phyloP scores from a whole-genome alignment of 2,888 invertebrate species.

The Schizotus pectinicornis region DNA sequence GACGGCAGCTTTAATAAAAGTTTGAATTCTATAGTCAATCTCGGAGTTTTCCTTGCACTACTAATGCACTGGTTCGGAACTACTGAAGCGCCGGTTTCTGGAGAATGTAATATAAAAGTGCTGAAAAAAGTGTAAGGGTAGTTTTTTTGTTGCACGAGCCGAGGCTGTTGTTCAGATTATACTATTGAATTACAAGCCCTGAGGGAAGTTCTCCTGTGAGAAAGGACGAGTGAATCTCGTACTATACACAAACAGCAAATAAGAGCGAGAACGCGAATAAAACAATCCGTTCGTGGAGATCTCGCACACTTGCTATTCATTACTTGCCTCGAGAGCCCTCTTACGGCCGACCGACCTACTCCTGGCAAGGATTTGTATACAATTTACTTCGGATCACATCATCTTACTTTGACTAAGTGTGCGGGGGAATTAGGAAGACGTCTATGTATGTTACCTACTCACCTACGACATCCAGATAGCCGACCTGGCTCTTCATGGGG shows the following conservation, averaged over 20 bases:
- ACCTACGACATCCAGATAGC: slow-evolving; percentile 73
- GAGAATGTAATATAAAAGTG: slow-evolving; percentile 10
- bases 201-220: slow-evolving; percentile 39
- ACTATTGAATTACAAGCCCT: slow-evolving; percentile 46
- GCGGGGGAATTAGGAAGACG: slow-evolving; percentile 33
- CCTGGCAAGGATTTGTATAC: slow-evolving; percentile 46
- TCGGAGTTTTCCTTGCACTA: too few relatives aligned
- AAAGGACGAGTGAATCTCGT: slow-evolving; percentile 36
- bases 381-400: slow-evolving; percentile 43
- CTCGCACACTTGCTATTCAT: slow-evolving; percentile 41
- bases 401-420: slow-evolving; percentile 38
- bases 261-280: slow-evolving; percentile 40
- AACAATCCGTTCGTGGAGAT: slow-evolving; percentile 43
- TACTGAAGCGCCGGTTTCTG: too few relatives aligned
- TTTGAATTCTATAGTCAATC: too few relatives aligned
- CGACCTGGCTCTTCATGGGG: slow-evolving; percentile 76
- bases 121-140: slow-evolving; percentile 13
- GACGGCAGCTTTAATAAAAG: too few relatives aligned
- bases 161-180: slow-evolving; percentile 42
- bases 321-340: slow-evolving; percentile 48
- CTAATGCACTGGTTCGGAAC: too few relatives aligned
- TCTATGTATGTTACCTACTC: slow-evolving; percentile 48
- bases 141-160: slow-evolving; percentile 19
- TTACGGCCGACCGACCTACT: slow-evolving; percentile 44
- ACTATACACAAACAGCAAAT: slow-evolving; percentile 28